Evolutionary conservation across 2,113 vertebrate species (phyloP), one percentile per base, ranked within the genome.

Genomic region (Sander vitreus): DNA sequence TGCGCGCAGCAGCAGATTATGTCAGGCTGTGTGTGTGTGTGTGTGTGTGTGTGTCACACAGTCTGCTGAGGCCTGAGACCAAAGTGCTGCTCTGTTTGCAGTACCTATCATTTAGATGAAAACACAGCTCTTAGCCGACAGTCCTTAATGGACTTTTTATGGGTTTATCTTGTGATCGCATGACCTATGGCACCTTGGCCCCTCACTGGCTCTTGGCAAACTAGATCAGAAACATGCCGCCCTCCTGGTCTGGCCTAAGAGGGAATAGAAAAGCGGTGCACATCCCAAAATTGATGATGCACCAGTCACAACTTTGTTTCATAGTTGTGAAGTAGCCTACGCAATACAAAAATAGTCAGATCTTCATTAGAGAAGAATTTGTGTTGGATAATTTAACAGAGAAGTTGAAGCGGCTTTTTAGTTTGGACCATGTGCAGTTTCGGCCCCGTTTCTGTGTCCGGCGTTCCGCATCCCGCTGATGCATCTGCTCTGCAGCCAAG

Each of bases 121-220:
- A 97, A 97, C 96, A 96, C 96, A 94, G 95, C 96, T 90, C 96
- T 98, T 95, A 97, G 96, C 95, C 96, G 95, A 94, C 95, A 95
- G 93, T 95, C 95, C 97, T 97, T 99, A 99, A 99, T 99, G 98
- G 97, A 98, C 95, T 97, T 98, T 99, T 99, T 99, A 99, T 98
- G 96, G 95, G 95, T 93, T 93, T 92, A 94, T 94, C 93, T 96
- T 94, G 91, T 95, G 94, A 96, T 96, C 96, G 95, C 94, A 95
- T 97, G 97, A 97, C 97, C 97, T 97, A 93, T 96, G 92, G 94
- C 90, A 88, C 93, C 92, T 86, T 88, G 89, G 90, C 93, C 95
- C 91, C 90, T 93, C 96, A 93, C 95, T 94, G 95, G 95, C 95
- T 96, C 93, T 96, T 92, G 93, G 94, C 83, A 92, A 93, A 93